phyloP scores from a whole-genome alignment of 2,113 vertebrate species.

The Microcebus griseorufus region DNA sequence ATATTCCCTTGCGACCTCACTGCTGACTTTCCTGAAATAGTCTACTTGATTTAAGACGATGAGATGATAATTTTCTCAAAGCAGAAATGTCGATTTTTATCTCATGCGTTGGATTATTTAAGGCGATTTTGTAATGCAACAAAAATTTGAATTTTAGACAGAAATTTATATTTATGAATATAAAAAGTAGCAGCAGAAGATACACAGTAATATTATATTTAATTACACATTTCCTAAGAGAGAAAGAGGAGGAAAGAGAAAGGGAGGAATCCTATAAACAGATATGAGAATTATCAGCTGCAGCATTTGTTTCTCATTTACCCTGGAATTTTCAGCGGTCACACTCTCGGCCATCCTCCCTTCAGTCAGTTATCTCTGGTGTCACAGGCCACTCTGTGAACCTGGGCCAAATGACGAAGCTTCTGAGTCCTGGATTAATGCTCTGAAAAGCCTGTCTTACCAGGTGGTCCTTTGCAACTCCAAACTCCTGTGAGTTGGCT shows the following conservation, averaged over 20 bases:
- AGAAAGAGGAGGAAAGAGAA: not conserved
- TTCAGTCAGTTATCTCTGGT: not conserved
- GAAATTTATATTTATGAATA: not conserved
- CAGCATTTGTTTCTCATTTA: not conserved
- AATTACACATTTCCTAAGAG: not conserved
- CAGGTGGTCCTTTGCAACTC: slow-evolving; percentile 40
- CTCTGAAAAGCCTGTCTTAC: slow-evolving; percentile 7
- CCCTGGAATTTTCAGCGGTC: not conserved
- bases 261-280: not conserved
- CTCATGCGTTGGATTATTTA: not conserved
- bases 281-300: not conserved
- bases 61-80: not conserved
- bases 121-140: not conserved
- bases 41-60: not conserved
- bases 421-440: not conserved
- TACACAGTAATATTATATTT: not conserved
- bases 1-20: not conserved
- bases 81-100: not conserved
- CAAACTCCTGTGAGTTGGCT: not conserved
- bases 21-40: not conserved
- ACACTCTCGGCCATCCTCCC: fast-evolving
- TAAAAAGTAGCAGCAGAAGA: not conserved
- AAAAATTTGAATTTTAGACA: not conserved
- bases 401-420: not conserved
- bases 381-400: not conserved